phyloP scores from a whole-genome alignment of 1,140 invertebrate species.

The Drosophila busckii region DNA sequence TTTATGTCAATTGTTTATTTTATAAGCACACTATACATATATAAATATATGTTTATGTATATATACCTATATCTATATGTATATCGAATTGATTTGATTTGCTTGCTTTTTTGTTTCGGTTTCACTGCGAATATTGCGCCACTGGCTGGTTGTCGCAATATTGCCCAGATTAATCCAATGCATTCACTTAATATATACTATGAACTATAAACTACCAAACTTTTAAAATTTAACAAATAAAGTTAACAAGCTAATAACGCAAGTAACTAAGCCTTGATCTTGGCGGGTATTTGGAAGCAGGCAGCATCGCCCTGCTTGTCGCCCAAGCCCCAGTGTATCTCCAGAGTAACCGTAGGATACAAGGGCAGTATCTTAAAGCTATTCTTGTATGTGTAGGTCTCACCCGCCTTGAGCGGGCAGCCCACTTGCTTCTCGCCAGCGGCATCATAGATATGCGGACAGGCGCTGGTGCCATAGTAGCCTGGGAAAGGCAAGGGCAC shows the following conservation, averaged over 20 bases:
- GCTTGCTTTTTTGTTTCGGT: not conserved
- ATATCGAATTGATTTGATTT: not conserved
- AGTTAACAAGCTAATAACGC: conserved; percentile 44
- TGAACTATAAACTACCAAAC: conserved; percentile 5
- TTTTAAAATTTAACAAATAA: conserved; percentile 22
- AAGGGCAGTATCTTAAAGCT: conserved; percentile 83
- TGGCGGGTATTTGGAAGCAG: conserved; percentile 85
- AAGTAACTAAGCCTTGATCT: conserved; percentile 80
- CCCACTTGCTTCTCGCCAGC: conserved; percentile 81
- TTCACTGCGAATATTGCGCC: conserved; percentile 48
- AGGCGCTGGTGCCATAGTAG: conserved; percentile 85
- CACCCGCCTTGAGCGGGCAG: conserved; percentile 84
- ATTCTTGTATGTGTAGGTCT: conserved; percentile 85
- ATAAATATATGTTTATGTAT: not conserved
- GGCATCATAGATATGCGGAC: conserved; percentile 82
- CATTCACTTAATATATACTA: not conserved
- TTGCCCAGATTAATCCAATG: conserved; percentile 24
- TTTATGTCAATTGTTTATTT: conserved; percentile 9
- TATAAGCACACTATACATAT: conserved; percentile 9
- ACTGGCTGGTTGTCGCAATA: conserved; percentile 72
- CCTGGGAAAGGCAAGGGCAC: conserved; percentile 86
- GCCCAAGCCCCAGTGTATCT: conserved; percentile 83
- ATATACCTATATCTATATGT: conserved; percentile 7
- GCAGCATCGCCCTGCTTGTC: conserved; percentile 80
- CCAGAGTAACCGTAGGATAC: conserved; percentile 84